phyloP scores from a whole-genome alignment of 2,888 invertebrate species.

The Galerucella nymphaeae region DNA sequence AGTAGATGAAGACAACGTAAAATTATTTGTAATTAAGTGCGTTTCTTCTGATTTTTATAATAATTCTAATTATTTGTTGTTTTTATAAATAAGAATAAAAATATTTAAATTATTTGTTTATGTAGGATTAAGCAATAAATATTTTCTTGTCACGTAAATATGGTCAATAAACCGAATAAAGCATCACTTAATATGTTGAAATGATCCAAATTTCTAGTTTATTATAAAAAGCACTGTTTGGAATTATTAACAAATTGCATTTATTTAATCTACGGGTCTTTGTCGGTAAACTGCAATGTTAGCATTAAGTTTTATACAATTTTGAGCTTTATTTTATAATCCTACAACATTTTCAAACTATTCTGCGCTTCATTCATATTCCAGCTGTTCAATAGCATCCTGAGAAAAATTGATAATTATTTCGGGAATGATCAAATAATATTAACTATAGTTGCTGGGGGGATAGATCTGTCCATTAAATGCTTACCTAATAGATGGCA shows the following conservation, averaged over 20 bases:
- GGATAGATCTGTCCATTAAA: too few species aligned
- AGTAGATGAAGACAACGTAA: background rate
- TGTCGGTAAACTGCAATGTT: background rate
- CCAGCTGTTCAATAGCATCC: too few species aligned
- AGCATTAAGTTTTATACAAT: background rate
- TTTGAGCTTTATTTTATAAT: background rate
- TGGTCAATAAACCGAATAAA: background rate
- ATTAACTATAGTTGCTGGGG: too few species aligned
- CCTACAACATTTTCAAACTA: too few species aligned
- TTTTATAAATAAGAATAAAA: slow-evolving; percentile 6
- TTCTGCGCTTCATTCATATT: too few species aligned
- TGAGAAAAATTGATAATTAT: too few species aligned
- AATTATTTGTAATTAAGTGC: background rate
- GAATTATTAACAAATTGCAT: background rate
- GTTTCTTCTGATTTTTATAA: background rate
- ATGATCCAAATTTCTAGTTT: background rate
- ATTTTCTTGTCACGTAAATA: background rate
- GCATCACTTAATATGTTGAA: background rate
- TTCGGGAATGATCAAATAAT: too few species aligned
- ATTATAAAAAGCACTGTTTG: background rate
- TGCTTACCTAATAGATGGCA: too few species aligned
- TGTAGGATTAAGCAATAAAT: background rate
- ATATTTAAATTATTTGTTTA: background rate
- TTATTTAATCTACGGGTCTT: background rate
- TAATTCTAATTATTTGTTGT: background rate